These are phyloP conservation scores for Drymonia ruficornis DNA, from an alignment of 2,888 invertebrate genomes.

Conservation along the genomic window DNA sequence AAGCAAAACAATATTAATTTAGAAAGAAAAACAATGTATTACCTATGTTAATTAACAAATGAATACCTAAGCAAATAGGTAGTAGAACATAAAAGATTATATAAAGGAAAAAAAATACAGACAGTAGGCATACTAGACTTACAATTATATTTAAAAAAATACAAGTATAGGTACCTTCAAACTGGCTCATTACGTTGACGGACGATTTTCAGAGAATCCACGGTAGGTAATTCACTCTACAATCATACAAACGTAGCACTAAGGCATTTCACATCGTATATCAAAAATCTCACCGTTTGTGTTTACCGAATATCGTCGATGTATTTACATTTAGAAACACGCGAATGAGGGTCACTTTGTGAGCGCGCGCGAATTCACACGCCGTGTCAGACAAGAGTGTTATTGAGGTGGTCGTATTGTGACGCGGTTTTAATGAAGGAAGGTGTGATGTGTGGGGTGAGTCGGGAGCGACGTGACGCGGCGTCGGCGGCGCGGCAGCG, in stretches of 20 bases:
- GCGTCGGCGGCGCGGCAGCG: constrained; percentile 61
- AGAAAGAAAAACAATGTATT: not conserved
- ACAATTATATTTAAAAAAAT: not conserved
- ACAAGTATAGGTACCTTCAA: constrained; percentile 34
- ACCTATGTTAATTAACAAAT: too few relatives aligned
- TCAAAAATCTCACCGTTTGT: constrained; percentile 51
- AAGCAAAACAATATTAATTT: too few relatives aligned
- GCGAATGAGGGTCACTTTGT: constrained; percentile 24
- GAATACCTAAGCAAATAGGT: not conserved
- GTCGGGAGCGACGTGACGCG: constrained; percentile 56
- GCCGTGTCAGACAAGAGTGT: constrained; percentile 35
- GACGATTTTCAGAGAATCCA: constrained; percentile 43
- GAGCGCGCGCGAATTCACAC: constrained; percentile 38
- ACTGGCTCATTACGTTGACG: constrained; percentile 38
- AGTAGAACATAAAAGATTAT: not conserved
- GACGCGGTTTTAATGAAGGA: constrained; percentile 60
- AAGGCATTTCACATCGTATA: constrained; percentile 50
- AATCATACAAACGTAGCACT: constrained; percentile 61
- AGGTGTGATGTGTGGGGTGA: constrained; percentile 43
- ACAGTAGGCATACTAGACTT: too few relatives aligned
- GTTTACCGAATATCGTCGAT: constrained; percentile 50
- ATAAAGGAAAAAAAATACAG: too few relatives aligned
- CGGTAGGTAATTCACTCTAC: constrained; percentile 61
- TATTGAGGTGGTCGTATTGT: constrained; percentile 46
- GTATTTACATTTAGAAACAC: constrained; percentile 38